Base-by-base conservation (phyloP, 2,113 vertebrate species). In the Myotis lucifugus region DNA sequence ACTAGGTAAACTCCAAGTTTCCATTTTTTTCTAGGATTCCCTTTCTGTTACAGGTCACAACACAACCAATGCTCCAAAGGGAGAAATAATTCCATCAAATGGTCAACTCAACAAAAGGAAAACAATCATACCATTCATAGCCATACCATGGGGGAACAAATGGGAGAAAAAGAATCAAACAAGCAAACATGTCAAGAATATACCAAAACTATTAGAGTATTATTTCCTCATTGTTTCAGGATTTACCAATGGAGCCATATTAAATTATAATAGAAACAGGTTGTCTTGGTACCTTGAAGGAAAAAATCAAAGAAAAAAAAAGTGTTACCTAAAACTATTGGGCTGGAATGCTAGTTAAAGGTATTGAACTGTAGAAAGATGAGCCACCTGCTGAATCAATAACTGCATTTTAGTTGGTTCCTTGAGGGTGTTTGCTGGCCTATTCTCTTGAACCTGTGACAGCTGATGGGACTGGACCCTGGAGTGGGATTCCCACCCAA, bases 301-400 rank as follows among this genome's bases (percentile, higher is more conserved):
- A 21, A 83, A 56, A 77, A 81, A 81, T n/a, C 8, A 73, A 89
- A 74, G 54, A 69, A 76, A 76, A 95, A 37, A 37, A 37, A 84
- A 77, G 18, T 34, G 67, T 82, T 92, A 77, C 37, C 67, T 90
- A 82, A 95, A 97, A 96, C 85, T 95, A 89, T 82, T 92, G 76
- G 72, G 50, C 84, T 90, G 13, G 77, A 94, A 91, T 91, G 23
- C 86, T 94, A 54, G 82, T 85, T 97, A 90, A 84, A 84, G 81
- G 90, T 93, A 97, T 90, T 92, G 94, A 95, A 40, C 67, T 83
- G 46, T 32, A 78, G 91, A 96, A 96, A 93, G 92, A 96, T 92
- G 90, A 97, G 54, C 87, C 69, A 94, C 92, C 90, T 90, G 61
- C 79, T 85, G 40, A 97, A 97, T 96, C 97, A 94, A 97, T 97